Evolutionary conservation across 2,797 vertebrate genomes (phyloP).

Genomic region (Anomalospiza imberbis): DNA sequence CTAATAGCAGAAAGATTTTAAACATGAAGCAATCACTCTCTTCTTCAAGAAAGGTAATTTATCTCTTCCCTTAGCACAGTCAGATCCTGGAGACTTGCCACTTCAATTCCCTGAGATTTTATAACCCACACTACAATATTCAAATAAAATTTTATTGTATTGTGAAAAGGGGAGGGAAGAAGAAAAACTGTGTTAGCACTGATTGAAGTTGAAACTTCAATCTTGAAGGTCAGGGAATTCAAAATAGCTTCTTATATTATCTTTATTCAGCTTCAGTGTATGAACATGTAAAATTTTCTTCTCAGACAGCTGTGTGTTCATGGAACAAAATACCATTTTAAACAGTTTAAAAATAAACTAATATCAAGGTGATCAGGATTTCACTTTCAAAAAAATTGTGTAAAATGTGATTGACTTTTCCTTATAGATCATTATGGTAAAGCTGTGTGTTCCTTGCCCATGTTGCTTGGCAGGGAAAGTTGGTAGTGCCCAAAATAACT

Average conservation of each 20-base stretch:
- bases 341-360: not conserved
- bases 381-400: not conserved
- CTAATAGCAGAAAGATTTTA: slow-evolving; percentile 27
- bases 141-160: slow-evolving; percentile 51
- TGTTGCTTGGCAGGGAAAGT: not conserved
- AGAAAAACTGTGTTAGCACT: not conserved
- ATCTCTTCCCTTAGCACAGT: slow-evolving; percentile 38
- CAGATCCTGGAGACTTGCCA: slow-evolving; percentile 53
- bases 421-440: not conserved
- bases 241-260: not conserved
- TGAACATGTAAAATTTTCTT: not conserved
- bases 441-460: not conserved
- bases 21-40: slow-evolving; percentile 44
- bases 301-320: not conserved
- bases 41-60: slow-evolving; percentile 50
- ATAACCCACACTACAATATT: slow-evolving; percentile 27
- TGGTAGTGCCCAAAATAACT: not conserved
- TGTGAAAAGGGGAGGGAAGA: not conserved
- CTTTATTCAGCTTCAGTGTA: not conserved
- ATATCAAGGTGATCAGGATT: not conserved
- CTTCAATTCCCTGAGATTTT: slow-evolving; percentile 35
- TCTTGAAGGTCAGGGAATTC: slow-evolving; percentile 19
- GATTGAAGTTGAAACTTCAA: slow-evolving; percentile 35
- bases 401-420: not conserved
- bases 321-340: not conserved